Evolutionary conservation across 2,113 vertebrate genomes (phyloP).

Genomic region (Leiothrix lutea): DNA sequence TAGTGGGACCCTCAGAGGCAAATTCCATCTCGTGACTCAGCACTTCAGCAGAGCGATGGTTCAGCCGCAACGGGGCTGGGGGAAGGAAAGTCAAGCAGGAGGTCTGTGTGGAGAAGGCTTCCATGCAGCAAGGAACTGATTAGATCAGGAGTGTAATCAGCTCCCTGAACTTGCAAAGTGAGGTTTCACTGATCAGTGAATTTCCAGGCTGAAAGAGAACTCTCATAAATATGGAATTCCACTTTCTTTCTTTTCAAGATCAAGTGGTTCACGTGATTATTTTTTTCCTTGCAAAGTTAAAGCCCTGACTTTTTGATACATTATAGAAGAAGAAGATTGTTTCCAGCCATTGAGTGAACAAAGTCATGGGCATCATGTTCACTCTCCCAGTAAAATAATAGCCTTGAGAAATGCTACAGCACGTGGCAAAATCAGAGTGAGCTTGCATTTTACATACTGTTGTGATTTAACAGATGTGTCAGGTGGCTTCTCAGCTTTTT

Average conservation of each 20-base stretch:
- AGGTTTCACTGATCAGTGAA: slow-evolving; percentile 36
- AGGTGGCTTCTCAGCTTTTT: background rate
- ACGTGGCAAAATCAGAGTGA: background rate
- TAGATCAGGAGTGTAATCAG: slow-evolving; percentile 61
- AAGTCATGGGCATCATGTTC: background rate
- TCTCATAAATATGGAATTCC: slow-evolving; percentile 44
- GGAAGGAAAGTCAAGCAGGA: background rate
- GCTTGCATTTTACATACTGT: background rate
- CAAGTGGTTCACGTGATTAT: background rate
- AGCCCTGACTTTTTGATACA: background rate
- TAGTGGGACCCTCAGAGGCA: background rate
- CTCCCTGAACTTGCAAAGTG: slow-evolving; percentile 42
- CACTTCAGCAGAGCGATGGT: background rate
- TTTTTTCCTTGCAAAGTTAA: background rate
- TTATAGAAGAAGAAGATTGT: background rate
- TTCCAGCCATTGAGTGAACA: background rate
- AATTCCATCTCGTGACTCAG: background rate
- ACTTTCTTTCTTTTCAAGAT: slow-evolving; percentile 27
- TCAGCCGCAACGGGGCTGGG: background rate
- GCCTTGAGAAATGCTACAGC: background rate
- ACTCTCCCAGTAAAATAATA: slow-evolving; percentile 20
- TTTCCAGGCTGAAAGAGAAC: slow-evolving; percentile 17
- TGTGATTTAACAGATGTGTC: background rate
- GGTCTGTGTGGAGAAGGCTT: background rate
- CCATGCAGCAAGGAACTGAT: slow-evolving; percentile 60